Conservation (phyloP, 2,113 vertebrate species). For the Microcebus lehilahytsara region DNA sequence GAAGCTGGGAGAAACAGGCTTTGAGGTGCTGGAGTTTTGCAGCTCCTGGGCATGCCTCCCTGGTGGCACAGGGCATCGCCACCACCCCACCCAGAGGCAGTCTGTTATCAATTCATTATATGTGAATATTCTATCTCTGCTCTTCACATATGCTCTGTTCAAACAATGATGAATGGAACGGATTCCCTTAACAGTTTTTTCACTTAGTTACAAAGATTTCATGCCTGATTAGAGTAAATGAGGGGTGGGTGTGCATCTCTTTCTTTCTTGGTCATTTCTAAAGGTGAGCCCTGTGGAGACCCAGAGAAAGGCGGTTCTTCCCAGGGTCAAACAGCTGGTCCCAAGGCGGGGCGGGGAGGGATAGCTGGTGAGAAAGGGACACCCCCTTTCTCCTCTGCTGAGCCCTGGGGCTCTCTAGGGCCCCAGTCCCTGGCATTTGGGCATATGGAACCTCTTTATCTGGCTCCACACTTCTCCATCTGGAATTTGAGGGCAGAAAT, state of each 20-base stretch:
- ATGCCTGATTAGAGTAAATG: slow-evolving; percentile 86
- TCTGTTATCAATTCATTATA: slow-evolving; percentile 80
- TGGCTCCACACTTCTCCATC: slow-evolving; percentile 32
- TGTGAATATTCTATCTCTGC: slow-evolving; percentile 60
- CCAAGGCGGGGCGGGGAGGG: background rate
- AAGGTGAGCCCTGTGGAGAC: slow-evolving; percentile 78
- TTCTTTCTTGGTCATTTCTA: slow-evolving; percentile 67
- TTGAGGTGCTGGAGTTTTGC: slow-evolving; percentile 64
- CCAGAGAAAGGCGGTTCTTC: slow-evolving; percentile 13
- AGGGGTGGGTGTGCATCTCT: slow-evolving; percentile 54
- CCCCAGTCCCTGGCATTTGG: slow-evolving; percentile 24
- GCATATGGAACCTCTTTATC: slow-evolving; percentile 52
- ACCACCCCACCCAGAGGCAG: slow-evolving; percentile 49
- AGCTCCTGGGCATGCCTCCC: background rate
- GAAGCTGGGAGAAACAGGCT: slow-evolving; percentile 58
- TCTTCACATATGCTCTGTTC: slow-evolving; percentile 70
- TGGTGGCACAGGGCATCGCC: background rate
- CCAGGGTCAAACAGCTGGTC: background rate
- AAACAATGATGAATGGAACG: slow-evolving; percentile 84
- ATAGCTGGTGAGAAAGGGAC: background rate
- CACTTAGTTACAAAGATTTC: slow-evolving; percentile 88
- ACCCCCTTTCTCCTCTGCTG: background rate
- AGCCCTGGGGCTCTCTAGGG: background rate
- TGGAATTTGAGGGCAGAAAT: slow-evolving; percentile 57
- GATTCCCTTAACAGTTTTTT: slow-evolving; percentile 85